Evolutionary conservation across 2,797 vertebrate species (phyloP), one percentile per base, ranked within the genome.

Genomic region (Ispidina picta): DNA sequence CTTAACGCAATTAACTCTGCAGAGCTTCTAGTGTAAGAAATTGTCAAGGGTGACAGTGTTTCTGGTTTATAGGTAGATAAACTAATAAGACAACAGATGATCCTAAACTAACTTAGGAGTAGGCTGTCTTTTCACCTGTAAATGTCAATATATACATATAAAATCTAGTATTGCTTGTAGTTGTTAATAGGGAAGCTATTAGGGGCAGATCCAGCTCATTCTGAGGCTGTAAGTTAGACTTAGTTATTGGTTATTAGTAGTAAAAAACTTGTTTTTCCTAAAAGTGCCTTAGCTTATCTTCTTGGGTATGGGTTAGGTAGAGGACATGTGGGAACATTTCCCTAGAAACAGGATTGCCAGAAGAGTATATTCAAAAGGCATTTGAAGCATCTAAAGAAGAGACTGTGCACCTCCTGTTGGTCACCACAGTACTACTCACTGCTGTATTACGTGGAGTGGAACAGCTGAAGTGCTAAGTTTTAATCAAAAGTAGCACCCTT

Each of bases 21-120:
- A 12, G 60, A 31, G 10, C 19, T 70, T 56, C 11, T 25, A 6
- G 16, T 9, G 31, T 22, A 60, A 73, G n/a, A 56, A 60, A 7
- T 9, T 33, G 16, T 16, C 4, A 28, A 7, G 35, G 15, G 4
- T 2, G 1, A 39, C 23, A 20, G 28, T 2, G 0, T 3, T 29
- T 69, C 6, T 17, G 23, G 0, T 60, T 76, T 39, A 8, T 2
- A 4, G 29, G 15, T 5, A 12, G 39, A 2, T 46, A 33, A 88
- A 26, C 12, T 59, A 49, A 46, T 4, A 48, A 39, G 28, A 3
- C 4, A 15, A 2, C 4, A 46, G n/a, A 6, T 64, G 17, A 21
- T 9, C 9, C 7, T 26, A 4, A 23, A n/a, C 15, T 55, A 64
- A 22, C 5, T 14, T 28, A 13, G 11, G 6, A 76, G 23, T 9